phyloP scores from a whole-genome alignment of 92 coral and sea anemone species.

The Heliopora coerulea region DNA sequence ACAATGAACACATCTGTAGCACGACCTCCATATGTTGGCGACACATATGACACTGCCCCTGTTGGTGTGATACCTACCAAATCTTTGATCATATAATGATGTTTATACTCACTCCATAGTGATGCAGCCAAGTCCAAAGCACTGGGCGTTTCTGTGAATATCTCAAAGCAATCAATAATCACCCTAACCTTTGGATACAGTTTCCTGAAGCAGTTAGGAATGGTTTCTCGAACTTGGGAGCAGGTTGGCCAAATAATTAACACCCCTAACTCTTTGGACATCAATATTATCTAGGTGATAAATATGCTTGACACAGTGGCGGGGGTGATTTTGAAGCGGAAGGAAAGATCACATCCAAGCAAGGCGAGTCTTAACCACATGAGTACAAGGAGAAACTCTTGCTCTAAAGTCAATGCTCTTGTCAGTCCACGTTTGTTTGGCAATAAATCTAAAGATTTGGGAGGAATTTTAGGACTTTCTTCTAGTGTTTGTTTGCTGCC shows the following conservation, averaged over 20 bases:
- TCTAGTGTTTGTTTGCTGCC: conserved; percentile 59
- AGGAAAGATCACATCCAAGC: too few relatives aligned
- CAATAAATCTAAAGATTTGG: too few relatives aligned
- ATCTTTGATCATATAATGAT: conserved; percentile 26
- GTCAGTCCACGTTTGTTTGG: not conserved
- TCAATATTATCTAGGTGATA: too few relatives aligned
- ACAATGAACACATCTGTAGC: conserved; percentile 27
- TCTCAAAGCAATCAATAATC: conserved; percentile 59
- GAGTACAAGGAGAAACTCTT: conserved; percentile 1
- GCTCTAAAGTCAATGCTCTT: not conserved
- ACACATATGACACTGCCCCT: conserved; percentile 31
- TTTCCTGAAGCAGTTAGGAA: conserved; percentile 28
- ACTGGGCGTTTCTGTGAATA: conserved; percentile 56
- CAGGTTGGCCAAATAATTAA: conserved; percentile 37
- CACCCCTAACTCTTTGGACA: conserved; percentile 11
- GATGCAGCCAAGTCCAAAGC: conserved; percentile 32
- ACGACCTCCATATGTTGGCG: conserved; percentile 32
- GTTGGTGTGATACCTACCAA: conserved; percentile 37
- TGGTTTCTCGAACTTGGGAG: conserved; percentile 25
- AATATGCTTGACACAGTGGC: too few relatives aligned
- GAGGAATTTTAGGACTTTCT: not conserved
- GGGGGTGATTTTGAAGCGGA: too few relatives aligned
- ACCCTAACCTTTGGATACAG: conserved; percentile 32
- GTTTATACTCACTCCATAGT: conserved; percentile 40
- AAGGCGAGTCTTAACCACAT: too few relatives aligned